phyloP scores from a whole-genome alignment of 2,797 vertebrate genomes.

The Cottoperca gobio region DNA sequence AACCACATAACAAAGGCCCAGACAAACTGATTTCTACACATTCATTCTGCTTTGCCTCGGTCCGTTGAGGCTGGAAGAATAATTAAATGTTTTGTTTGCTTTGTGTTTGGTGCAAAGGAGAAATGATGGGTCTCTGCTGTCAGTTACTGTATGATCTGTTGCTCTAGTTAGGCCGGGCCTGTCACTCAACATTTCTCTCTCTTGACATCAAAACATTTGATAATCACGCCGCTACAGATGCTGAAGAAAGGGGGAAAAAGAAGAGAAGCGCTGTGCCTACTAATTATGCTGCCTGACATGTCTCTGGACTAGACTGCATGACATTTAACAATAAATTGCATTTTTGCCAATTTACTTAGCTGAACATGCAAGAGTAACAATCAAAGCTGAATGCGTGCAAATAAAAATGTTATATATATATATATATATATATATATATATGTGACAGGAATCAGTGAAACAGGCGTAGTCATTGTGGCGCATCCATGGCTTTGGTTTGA shows the following conservation, averaged over 20 bases:
- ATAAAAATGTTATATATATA: no score
- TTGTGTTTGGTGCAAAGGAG: conserved; percentile 55
- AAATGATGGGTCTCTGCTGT: conserved; percentile 67
- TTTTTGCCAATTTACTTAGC: conserved; percentile 58
- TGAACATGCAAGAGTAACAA: conserved; percentile 43
- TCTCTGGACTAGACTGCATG: conserved; percentile 70
- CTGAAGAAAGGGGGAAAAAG: conserved; percentile 17
- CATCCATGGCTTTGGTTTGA: conserved; percentile 29
- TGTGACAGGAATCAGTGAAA: conserved; percentile 57
- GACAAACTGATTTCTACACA: conserved; percentile 84
- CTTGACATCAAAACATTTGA: conserved; percentile 79
- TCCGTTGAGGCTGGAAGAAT: conserved; percentile 81
- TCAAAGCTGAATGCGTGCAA: conserved; percentile 40
- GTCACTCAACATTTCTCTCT: conserved; percentile 78
- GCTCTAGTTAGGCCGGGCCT: conserved; percentile 61
- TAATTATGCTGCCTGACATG: conserved; percentile 68
- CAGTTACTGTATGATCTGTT: conserved; percentile 70
- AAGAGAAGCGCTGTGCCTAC: conserved; percentile 43
- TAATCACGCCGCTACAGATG: conserved; percentile 77
- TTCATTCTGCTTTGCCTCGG: conserved; percentile 76
- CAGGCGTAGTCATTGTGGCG: conserved; percentile 34
- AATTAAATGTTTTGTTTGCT: conserved; percentile 87
- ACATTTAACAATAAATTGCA: conserved; percentile 76
- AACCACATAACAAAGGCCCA: conserved; percentile 65
- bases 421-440: no score